These are phyloP conservation scores for Pollenia amentaria DNA, from an alignment of 2,888 invertebrate genomes.

Conservation along the genomic window DNA sequence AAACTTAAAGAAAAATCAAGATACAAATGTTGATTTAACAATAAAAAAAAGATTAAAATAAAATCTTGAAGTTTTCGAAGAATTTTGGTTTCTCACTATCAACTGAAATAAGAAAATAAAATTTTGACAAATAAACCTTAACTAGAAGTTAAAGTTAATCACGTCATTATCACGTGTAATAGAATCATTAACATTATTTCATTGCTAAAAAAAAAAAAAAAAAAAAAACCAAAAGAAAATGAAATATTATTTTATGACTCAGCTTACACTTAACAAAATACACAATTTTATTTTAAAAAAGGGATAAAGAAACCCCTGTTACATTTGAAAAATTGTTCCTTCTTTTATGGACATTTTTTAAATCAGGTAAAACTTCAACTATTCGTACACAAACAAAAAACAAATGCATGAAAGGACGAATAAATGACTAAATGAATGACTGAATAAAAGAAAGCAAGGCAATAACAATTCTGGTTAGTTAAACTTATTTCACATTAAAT, in stretches of 20 bases:
- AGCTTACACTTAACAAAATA: conserved; percentile 1
- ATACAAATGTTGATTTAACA: neutral
- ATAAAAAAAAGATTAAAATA: neutral
- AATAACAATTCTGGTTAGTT: conserved; percentile 51
- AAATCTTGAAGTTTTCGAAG: neutral
- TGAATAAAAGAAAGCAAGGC: conserved; percentile 1
- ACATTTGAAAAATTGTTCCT: conserved; percentile 11
- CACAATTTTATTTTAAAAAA: neutral
- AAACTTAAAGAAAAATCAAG: conserved; percentile 1
- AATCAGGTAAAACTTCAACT: conserved; percentile 22
- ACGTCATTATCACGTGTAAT: conserved; percentile 83
- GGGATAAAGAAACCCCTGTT: neutral
- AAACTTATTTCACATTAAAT: conserved; percentile 60
- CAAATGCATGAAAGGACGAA: neutral
- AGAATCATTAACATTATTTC: conserved; percentile 80
- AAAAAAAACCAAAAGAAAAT: conserved; percentile 3
- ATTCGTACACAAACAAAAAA: neutral
- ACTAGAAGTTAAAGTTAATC: conserved; percentile 77
- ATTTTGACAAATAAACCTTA: conserved; percentile 26
- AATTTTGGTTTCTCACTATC: neutral
- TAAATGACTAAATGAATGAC: conserved; percentile 2
- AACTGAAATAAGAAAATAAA: neutral
- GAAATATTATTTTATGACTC: conserved; percentile 54
- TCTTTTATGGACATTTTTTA: conserved; percentile 27
- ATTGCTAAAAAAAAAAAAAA: conserved; percentile 75